These are phyloP conservation scores for Eubasilissa splendida DNA, from an alignment of 2,888 invertebrate genomes.

Conservation along the genomic window DNA sequence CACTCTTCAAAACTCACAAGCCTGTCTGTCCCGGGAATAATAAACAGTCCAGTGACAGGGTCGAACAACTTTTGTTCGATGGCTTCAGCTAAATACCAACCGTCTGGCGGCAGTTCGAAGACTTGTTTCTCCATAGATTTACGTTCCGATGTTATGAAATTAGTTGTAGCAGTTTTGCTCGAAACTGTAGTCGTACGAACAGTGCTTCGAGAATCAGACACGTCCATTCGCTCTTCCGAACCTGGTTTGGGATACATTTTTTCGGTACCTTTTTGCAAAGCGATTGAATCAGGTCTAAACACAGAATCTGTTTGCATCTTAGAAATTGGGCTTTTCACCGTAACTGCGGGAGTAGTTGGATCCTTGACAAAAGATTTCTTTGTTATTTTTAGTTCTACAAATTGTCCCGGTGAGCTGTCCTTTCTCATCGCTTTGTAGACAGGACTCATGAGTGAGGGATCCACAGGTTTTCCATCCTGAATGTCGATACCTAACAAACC, in stretches of 20 bases:
- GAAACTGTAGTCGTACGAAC: slow-evolving; percentile 61
- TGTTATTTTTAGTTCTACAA: slow-evolving; percentile 71
- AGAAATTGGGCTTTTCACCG: slow-evolving; percentile 38
- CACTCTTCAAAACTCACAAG: slow-evolving; percentile 90
- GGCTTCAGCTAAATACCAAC: slow-evolving; percentile 88
- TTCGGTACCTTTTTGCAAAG: slow-evolving; percentile 16
- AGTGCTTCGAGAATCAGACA: slow-evolving; percentile 48
- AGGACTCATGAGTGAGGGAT: slow-evolving; percentile 67
- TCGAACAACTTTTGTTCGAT: slow-evolving; percentile 88
- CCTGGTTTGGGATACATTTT: slow-evolving; percentile 32
- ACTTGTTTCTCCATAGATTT: slow-evolving; percentile 77
- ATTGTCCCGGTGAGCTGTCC: slow-evolving; percentile 69
- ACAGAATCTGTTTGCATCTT: slow-evolving; percentile 21
- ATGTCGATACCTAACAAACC: slow-evolving; percentile 79
- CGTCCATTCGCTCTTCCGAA: slow-evolving; percentile 46
- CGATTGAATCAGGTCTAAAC: slow-evolving; percentile 32
- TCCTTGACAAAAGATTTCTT: slow-evolving; percentile 72
- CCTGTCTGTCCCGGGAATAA: slow-evolving; percentile 89
- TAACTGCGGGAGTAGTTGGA: slow-evolving; percentile 60
- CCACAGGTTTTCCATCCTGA: slow-evolving; percentile 70
- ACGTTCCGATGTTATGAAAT: slow-evolving; percentile 67
- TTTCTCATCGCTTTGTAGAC: slow-evolving; percentile 66
- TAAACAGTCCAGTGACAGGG: slow-evolving; percentile 86
- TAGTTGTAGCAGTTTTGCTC: slow-evolving; percentile 67
- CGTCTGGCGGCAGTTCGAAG: slow-evolving; percentile 86